phyloP scores from a whole-genome alignment of 2,113 vertebrate species.

The Strix uralensis region DNA sequence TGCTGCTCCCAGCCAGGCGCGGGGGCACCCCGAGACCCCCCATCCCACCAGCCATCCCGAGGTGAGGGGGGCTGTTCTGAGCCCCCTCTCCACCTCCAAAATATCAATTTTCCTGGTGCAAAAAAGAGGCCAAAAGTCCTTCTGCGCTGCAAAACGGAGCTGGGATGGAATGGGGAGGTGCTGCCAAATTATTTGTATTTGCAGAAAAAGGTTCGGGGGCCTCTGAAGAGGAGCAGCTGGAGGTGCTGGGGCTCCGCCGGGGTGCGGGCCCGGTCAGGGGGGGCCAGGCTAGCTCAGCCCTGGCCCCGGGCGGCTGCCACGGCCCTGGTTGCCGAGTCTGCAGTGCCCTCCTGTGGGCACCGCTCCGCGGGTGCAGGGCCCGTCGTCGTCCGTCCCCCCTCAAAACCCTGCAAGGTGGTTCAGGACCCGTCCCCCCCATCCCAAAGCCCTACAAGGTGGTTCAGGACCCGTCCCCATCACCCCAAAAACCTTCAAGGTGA shows the following conservation, averaged over 20 bases:
- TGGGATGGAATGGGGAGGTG: background rate
- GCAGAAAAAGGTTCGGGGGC: background rate
- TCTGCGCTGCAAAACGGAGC: background rate
- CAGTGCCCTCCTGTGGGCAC: conserved; percentile 19
- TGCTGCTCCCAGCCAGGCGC: background rate
- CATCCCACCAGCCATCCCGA: background rate
- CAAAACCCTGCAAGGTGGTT: too few species aligned
- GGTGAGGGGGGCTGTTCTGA: background rate
- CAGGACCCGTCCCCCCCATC: background rate
- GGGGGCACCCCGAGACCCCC: background rate
- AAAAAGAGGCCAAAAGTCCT: background rate
- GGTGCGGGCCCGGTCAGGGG: background rate
- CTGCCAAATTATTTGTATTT: too few species aligned
- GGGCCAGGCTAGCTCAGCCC: background rate
- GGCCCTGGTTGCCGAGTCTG: background rate
- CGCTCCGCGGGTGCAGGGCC: background rate
- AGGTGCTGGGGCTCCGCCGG: too few species aligned
- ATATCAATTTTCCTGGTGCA: background rate
- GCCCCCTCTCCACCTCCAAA: background rate
- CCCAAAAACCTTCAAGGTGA: too few species aligned
- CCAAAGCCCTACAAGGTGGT: too few species aligned
- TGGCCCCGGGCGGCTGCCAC: background rate
- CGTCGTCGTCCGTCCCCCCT: too few species aligned
- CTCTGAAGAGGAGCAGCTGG: background rate
- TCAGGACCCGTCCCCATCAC: too few species aligned